phyloP scores from a whole-genome alignment of 2,888 invertebrate species.

The Ceraclea dissimilis region DNA sequence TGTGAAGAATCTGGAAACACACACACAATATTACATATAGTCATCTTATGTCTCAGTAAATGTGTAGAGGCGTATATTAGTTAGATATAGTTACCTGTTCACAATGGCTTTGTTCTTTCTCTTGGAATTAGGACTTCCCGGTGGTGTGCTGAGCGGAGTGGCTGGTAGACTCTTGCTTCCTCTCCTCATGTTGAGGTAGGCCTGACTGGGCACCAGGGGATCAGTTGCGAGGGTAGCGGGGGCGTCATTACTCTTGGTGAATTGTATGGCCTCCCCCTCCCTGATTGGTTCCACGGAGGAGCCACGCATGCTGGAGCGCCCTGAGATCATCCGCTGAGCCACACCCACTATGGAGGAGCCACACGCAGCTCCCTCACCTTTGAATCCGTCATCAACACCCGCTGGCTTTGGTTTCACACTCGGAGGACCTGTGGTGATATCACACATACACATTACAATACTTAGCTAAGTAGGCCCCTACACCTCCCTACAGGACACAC shows the following conservation, averaged over 20 bases:
- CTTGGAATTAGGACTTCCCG: conserved; percentile 49
- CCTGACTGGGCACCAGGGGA: conserved; percentile 32
- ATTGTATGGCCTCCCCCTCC: conserved; percentile 28
- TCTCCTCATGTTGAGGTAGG: conserved; percentile 41
- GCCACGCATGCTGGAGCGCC: conserved; percentile 36
- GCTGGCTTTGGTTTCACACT: conserved; percentile 50
- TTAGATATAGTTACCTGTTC: conserved; percentile 55
- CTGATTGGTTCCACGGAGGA: conserved; percentile 40
- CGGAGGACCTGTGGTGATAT: conserved; percentile 22
- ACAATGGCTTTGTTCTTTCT: conserved; percentile 46
- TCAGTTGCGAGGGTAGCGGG: conserved; percentile 30
- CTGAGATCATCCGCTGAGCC: conserved; percentile 52
- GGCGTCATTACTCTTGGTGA: conserved; percentile 28
- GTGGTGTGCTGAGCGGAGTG: conserved; percentile 58
- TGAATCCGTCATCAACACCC: conserved; percentile 64
- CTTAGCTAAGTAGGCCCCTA: too few species aligned
- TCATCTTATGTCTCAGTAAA: too few species aligned
- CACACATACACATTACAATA: too few species aligned
- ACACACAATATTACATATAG: conserved; percentile 32
- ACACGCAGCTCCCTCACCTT: conserved; percentile 61
- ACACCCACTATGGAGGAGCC: conserved; percentile 52
- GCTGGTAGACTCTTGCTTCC: conserved; percentile 66
- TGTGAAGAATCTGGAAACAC: conserved; percentile 40
- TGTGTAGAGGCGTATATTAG: too few species aligned
- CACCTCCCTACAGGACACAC: too few species aligned